Evolutionary conservation across 1,140 invertebrate genomes (phyloP).

Genomic region (Asbolus verrucosus): DNA sequence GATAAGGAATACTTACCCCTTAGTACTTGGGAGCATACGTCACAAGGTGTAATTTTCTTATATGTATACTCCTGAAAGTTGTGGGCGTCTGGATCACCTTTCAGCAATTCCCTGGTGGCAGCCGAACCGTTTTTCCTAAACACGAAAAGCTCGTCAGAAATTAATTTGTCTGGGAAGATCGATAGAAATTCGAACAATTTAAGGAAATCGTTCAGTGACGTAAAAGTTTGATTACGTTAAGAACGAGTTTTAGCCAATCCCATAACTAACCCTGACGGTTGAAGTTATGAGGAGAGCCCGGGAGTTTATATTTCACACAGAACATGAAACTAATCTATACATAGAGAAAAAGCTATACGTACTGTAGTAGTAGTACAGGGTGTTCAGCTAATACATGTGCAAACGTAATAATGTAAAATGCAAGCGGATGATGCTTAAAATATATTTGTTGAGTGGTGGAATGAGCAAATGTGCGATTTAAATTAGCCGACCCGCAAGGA

Average conservation of each 20-base stretch:
- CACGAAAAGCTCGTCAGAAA: conserved; percentile 28
- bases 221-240: too few species aligned
- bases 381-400: conserved; percentile 49
- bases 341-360: conserved; percentile 48
- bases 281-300: too few species aligned
- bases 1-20: conserved; percentile 83
- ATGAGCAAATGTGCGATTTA: background rate
- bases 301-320: conserved; percentile 12
- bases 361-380: conserved; percentile 50
- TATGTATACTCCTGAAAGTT: conserved; percentile 94
- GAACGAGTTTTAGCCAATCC: conserved; percentile 13
- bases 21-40: conserved; percentile 92
- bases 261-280: too few species aligned
- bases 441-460: background rate
- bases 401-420: conserved; percentile 33
- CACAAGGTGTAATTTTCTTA: conserved; percentile 95
- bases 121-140: conserved; percentile 82
- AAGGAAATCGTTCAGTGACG: background rate
- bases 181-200: background rate
- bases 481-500: background rate
- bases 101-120: conserved; percentile 71
- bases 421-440: conserved; percentile 11
- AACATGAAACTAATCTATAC: conserved; percentile 18
- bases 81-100: conserved; percentile 76
- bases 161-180: conserved; percentile 6